These are phyloP conservation scores for Pandion haliaetus DNA, from an alignment of 2,113 vertebrate species.

Conservation along the genomic window DNA sequence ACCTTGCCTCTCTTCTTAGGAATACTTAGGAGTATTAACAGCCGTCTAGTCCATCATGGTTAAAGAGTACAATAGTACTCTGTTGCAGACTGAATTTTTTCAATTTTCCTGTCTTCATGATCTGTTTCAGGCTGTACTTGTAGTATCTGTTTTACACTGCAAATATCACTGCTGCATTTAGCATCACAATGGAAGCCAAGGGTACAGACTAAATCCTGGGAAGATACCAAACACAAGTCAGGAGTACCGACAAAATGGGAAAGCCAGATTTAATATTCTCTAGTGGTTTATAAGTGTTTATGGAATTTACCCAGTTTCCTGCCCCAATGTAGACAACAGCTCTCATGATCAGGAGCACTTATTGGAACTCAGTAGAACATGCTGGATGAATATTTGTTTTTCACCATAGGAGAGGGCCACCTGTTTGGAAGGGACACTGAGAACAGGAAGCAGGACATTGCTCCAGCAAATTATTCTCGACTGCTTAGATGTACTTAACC, in stretches of 20 bases:
- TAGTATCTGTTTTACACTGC: not conserved
- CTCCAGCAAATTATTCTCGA: not conserved
- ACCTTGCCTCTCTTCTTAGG: not conserved
- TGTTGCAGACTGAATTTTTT: not conserved
- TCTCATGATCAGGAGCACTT: not conserved
- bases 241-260: not conserved
- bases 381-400: not conserved
- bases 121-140: not conserved
- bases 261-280: not conserved
- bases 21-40: not conserved
- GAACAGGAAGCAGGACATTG: not conserved
- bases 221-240: not conserved
- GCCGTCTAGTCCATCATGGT: not conserved
- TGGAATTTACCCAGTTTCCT: not conserved
- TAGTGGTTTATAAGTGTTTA: constrained; percentile 13
- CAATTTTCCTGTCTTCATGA: not conserved
- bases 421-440: not conserved
- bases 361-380: not conserved
- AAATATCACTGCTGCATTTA: not conserved
- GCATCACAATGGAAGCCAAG: not conserved
- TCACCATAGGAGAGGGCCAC: not conserved
- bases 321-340: not conserved
- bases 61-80: not conserved
- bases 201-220: not conserved
- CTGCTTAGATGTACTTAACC: not conserved